A percentile compares a stretch with the other conserved stretches of the same genome.
Conservation (phyloP, 2,888 invertebrate species). For the Euplagia quadripunctaria region DNA sequence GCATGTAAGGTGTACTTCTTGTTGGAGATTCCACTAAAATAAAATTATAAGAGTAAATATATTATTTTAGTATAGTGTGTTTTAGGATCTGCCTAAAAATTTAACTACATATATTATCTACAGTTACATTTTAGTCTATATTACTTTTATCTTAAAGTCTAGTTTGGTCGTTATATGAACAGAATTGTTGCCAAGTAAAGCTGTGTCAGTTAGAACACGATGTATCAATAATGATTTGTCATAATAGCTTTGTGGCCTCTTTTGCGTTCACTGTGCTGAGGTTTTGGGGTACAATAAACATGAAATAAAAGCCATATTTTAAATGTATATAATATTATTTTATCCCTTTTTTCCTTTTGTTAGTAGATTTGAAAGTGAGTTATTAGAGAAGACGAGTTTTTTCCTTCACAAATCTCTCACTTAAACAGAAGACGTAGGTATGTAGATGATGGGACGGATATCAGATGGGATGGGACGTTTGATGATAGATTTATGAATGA, state of each 20-base stretch:
- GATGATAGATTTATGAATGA: too few relatives aligned
- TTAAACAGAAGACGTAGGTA: too few relatives aligned
- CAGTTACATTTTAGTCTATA: background rate
- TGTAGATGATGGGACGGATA: too few relatives aligned
- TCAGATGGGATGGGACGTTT: too few relatives aligned
- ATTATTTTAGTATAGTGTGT: background rate
- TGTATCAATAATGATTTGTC: constrained; percentile 77
- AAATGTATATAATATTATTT: background rate
- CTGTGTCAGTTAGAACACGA: constrained; percentile 60
- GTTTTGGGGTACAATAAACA: constrained; percentile 37
- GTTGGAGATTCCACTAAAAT: too few relatives aligned
- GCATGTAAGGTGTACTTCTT: too few relatives aligned
- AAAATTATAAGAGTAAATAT: too few relatives aligned
- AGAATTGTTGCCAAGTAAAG: constrained; percentile 29
- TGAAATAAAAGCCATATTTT: background rate
- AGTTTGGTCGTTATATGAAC: background rate
- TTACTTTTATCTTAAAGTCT: background rate
- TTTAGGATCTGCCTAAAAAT: background rate
- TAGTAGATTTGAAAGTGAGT: background rate
- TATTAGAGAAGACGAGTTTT: too few relatives aligned
- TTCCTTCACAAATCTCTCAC: too few relatives aligned
- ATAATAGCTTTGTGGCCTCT: constrained; percentile 56
- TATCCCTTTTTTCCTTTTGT: background rate
- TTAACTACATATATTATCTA: background rate
- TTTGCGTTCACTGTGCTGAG: constrained; percentile 35